Conservation (phyloP, 2,797 vertebrate genomes). For the Lepus oiostolus region DNA sequence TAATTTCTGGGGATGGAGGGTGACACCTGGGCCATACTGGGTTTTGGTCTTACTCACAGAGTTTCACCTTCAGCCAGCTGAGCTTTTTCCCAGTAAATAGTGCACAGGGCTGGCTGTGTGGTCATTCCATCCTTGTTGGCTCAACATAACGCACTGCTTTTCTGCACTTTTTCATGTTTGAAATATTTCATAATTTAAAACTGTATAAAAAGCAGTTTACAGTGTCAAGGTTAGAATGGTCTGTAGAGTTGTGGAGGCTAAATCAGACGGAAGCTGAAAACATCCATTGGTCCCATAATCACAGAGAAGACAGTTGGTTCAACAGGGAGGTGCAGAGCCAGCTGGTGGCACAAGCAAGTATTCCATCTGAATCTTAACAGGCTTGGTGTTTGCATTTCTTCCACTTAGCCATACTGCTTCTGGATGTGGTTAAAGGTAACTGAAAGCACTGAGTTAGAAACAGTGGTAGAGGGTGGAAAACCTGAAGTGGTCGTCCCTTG, state of each 20-base stretch:
- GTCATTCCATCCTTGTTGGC: neutral
- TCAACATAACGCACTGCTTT: neutral
- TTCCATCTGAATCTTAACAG: neutral
- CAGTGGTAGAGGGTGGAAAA: neutral
- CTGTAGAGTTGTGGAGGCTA: neutral
- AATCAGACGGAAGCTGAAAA: neutral
- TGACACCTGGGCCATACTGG: neutral
- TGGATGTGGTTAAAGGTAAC: neutral
- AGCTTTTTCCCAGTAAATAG: neutral
- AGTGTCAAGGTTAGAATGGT: neutral
- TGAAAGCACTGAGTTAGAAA: neutral
- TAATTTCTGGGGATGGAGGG: neutral
- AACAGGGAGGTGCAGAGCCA: neutral
- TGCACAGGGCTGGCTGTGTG: neutral
- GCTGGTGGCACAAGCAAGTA: neutral
- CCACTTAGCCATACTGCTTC: neutral
- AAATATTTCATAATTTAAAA: slow-evolving; percentile 35
- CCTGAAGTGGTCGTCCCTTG: rapidly evolving
- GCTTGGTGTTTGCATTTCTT: neutral
- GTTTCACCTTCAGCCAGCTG: neutral
- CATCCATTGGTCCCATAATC: neutral
- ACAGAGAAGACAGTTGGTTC: neutral
- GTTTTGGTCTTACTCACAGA: neutral
- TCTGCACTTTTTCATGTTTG: neutral
- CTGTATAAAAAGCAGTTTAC: neutral